phyloP scores from a whole-genome alignment of 2,888 invertebrate genomes.

The Ennomos quercinarius region DNA sequence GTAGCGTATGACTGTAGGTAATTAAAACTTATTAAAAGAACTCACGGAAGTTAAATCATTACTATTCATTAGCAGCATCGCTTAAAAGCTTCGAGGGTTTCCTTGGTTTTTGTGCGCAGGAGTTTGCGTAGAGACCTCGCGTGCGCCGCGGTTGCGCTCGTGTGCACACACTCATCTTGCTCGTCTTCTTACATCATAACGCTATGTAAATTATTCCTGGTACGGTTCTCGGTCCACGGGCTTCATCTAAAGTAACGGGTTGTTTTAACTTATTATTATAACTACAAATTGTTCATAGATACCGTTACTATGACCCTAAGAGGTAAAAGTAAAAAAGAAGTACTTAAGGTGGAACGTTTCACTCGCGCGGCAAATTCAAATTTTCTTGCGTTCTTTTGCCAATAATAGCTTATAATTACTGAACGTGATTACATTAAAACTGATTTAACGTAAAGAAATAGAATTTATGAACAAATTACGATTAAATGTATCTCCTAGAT shows the following conservation, averaged over 20 bases:
- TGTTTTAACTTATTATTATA: conserved; percentile 25
- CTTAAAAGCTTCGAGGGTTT: conserved; percentile 61
- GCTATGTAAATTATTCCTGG: conserved; percentile 56
- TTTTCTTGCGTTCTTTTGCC: too few species aligned
- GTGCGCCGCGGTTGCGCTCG: conserved; percentile 67
- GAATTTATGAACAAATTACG: too few species aligned
- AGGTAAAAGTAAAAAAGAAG: too few species aligned
- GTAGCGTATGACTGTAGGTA: conserved; percentile 47
- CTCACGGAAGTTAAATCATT: conserved; percentile 69
- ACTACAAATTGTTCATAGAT: neutral
- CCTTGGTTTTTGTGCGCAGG: conserved; percentile 73
- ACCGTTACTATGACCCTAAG: too few species aligned
- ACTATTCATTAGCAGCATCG: conserved; percentile 76
- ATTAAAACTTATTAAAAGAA: conserved; percentile 72
- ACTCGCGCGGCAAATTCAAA: too few species aligned
- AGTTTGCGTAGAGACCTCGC: conserved; percentile 49
- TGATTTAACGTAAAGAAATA: too few species aligned
- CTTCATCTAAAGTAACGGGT: conserved; percentile 64
- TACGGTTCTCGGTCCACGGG: conserved; percentile 56
- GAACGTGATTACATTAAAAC: too few species aligned
- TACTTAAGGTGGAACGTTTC: too few species aligned
- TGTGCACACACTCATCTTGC: conserved; percentile 53
- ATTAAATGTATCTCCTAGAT: too few species aligned
- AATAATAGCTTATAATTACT: too few species aligned
- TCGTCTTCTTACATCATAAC: conserved; percentile 66